These are phyloP conservation scores for Acanthosepion esculentum DNA, from an alignment of 2,888 invertebrate species.

Conservation along the genomic window DNA sequence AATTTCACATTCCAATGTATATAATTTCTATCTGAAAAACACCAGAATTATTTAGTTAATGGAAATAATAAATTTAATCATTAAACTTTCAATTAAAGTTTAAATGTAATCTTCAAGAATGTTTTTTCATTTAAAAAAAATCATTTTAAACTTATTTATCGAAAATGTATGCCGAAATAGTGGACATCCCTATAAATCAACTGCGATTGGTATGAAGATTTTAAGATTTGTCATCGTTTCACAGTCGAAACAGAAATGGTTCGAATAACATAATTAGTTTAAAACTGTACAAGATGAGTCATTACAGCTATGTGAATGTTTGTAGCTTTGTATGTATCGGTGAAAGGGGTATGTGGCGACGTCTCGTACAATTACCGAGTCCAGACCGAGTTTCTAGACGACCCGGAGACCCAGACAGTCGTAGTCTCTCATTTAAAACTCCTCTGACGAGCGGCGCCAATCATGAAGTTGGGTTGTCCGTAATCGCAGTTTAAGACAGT, in stretches of 20 bases:
- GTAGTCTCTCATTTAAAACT: not conserved
- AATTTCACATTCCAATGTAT: too few species aligned
- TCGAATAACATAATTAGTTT: not conserved
- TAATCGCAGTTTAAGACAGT: not conserved
- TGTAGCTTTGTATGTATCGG: not conserved
- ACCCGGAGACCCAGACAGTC: not conserved
- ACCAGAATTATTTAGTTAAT: too few species aligned
- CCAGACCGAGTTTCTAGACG: not conserved
- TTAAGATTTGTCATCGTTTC: too few species aligned
- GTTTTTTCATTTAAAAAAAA: too few species aligned
- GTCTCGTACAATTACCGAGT: not conserved
- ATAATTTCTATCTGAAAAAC: too few species aligned
- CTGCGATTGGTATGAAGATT: too few species aligned
- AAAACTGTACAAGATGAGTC: not conserved
- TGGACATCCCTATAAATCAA: too few species aligned
- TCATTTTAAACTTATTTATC: too few species aligned
- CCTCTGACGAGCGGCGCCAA: not conserved
- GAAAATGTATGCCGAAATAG: too few species aligned
- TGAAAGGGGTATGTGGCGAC: not conserved
- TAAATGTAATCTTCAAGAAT: too few species aligned
- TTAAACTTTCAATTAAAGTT: too few species aligned
- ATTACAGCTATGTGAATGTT: not conserved
- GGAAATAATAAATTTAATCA: too few species aligned
- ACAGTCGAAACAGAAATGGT: not conserved
- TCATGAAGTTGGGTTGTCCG: not conserved